Base-by-base conservation (phyloP, 2,888 invertebrate genomes). In the Stenodera caucasica region DNA sequence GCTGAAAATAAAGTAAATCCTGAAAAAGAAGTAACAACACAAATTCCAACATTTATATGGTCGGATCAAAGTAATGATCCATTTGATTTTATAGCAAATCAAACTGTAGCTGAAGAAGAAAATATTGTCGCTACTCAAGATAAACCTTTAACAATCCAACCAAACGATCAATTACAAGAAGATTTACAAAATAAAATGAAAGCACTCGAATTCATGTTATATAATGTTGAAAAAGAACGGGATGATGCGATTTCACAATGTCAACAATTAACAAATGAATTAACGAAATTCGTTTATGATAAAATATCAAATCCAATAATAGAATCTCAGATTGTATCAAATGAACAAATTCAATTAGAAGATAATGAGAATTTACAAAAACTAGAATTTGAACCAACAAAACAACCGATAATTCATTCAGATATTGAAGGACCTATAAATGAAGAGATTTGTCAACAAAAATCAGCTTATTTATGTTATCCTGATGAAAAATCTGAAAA, bases 161-260 rank as follows among this genome's bases (percentile, higher is more conserved):
- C 53, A 61, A 33, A 54, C 32, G 26, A 68, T 70, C 61, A 71
- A 73, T 54, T 71, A 1, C 78, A 78, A 54, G 72, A 74, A 51
- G 72, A 75, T 26, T 65, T 81, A 4, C 66, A 75, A 15, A 71
- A 75, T 2, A 81, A 80, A 72, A 72, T 82, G 3, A 76, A 77
- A 64, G 75, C 77, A 2, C 63, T 83, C 14, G 78, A 81, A 61
- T 78, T 78, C 32, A 77, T 81, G 60, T 71, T 83, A 37, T 80
- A 78, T 49, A 77, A 77, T 58, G 70, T 75, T 2, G 80, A 81
- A 64, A 75, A 78, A 68, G 80, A 80, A 67, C 80, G 80, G 57
- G 77, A 80, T 29, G 75, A 77, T 51, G 73, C 80, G 12, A 57
- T 78, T 26, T 57, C 68, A 8, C 78, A 80, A 67, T 80, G 80